Conservation (phyloP, 2,888 invertebrate species). For the Macroteleia sp. region DNA sequence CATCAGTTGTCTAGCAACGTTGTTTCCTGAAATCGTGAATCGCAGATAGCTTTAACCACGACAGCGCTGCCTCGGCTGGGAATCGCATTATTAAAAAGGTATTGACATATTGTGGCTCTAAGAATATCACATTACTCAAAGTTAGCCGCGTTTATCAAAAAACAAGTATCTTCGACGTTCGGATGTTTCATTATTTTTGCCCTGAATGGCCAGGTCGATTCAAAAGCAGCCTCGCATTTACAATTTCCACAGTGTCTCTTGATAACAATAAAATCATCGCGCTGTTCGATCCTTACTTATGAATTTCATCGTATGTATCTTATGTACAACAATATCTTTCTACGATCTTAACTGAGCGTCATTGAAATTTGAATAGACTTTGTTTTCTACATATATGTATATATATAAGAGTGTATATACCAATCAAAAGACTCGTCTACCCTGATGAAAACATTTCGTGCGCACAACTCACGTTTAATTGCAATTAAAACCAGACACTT, state of each 20-base stretch:
- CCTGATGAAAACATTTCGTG: conserved; percentile 2
- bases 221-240: not conserved
- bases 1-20: conserved; percentile 7
- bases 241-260: not conserved
- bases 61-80: not conserved
- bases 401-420: conserved; percentile 46
- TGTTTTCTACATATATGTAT: conserved; percentile 68
- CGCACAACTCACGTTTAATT: too few species aligned
- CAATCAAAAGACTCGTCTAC: conserved; percentile 70
- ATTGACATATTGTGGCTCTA: conserved; percentile 7
- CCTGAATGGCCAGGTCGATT: conserved; percentile 1
- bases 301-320: conserved; percentile 72
- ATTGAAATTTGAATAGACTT: conserved; percentile 72
- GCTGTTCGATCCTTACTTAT: conserved; percentile 27
- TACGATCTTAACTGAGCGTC: conserved; percentile 52
- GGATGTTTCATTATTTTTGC: conserved; percentile 4
- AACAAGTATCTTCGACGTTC: conserved; percentile 26
- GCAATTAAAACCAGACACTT: too few species aligned
- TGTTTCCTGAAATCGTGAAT: not conserved
- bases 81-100: conserved; percentile 14
- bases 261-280: too few species aligned
- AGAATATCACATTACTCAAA: conserved; percentile 14
- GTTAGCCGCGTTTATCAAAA: conserved; percentile 16
- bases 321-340: conserved; percentile 70
- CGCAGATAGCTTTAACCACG: conserved; percentile 17